Conservation (phyloP, 2,113 vertebrate genomes). For the Indicator indicator region DNA sequence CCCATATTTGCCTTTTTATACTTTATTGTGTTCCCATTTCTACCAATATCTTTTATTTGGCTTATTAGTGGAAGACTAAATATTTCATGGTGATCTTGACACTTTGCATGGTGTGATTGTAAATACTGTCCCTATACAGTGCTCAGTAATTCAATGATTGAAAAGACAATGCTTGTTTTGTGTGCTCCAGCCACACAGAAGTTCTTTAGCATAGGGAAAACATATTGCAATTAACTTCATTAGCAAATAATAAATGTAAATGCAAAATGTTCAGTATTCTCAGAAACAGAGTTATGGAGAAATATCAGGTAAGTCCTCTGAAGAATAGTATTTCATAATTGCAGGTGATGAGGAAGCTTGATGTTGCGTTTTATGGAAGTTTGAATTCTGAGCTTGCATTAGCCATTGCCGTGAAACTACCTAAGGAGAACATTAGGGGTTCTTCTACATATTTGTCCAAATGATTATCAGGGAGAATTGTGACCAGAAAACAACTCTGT, state of each 20-base stretch:
- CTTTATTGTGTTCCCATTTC: not conserved
- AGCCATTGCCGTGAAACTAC: not conserved
- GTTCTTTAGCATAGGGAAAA: not conserved
- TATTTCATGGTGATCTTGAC: not conserved
- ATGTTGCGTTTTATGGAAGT: not conserved
- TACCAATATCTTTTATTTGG: not conserved
- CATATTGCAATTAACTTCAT: not conserved
- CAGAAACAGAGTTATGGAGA: not conserved
- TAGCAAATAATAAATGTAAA: not conserved
- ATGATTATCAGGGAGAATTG: not conserved
- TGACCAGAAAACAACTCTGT: not conserved
- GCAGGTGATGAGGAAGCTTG: not conserved
- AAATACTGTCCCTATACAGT: not conserved
- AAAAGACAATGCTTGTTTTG: not conserved
- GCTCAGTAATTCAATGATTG: not conserved
- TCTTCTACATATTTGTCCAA: not conserved
- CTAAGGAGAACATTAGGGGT: not conserved
- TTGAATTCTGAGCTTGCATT: not conserved
- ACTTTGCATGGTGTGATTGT: not conserved
- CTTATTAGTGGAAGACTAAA: not conserved
- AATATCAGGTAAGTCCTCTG: not conserved
- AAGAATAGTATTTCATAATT: not conserved
- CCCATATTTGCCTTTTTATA: not conserved
- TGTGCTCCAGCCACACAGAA: not conserved
- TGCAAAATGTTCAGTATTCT: not conserved